Base-by-base conservation (phyloP, 2,888 invertebrate species). In the Monoplex corrugatus region DNA sequence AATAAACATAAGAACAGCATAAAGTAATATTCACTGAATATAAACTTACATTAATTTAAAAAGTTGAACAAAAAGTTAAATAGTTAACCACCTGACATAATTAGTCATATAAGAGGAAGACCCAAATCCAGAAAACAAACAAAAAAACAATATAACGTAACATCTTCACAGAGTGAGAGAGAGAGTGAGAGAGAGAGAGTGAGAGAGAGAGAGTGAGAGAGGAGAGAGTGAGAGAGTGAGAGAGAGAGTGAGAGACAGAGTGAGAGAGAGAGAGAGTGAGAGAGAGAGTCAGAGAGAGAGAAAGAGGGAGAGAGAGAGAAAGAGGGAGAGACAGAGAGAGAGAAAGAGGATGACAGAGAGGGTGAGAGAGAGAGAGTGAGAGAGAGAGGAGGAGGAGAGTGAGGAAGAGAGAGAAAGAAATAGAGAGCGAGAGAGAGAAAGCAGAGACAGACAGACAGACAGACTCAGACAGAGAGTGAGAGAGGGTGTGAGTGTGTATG, bases 241-340 rank as follows among this genome's bases (percentile, higher is more conserved):
- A 38, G n/a, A 38, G n/a, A 40, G 43, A 80, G 23, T 40, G 43
- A 80, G 43, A 80, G 6, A 32, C 16, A 23, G 75, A 75, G 10
- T 32, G 75, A 75, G 75, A 75, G 75, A 75, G 75, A 75, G 72
- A 35, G 75, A 35, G 23, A 75, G 75, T 2, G 35, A 38, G n/a
- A 38, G n/a, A 13, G 75, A 3, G 80, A 43, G n/a, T n/a, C n/a
- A n/a, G n/a, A n/a, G n/a, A n/a, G n/a, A n/a, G n/a, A n/a, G n/a
- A n/a, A n/a, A n/a, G n/a, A n/a, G n/a, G n/a, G n/a, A 40, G 43
- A 80, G 23, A 80, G 43, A 80, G 43, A 80, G 6, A 32, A 23
- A 23, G 75, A 75, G 10, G 35, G 75, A 75, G 75, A 75, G 75
- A 75, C 35, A 75, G 72, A 35, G 75, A 35, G 23, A 75, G 75